phyloP scores from a whole-genome alignment of 2,888 invertebrate species.

The Meta bourneti region DNA sequence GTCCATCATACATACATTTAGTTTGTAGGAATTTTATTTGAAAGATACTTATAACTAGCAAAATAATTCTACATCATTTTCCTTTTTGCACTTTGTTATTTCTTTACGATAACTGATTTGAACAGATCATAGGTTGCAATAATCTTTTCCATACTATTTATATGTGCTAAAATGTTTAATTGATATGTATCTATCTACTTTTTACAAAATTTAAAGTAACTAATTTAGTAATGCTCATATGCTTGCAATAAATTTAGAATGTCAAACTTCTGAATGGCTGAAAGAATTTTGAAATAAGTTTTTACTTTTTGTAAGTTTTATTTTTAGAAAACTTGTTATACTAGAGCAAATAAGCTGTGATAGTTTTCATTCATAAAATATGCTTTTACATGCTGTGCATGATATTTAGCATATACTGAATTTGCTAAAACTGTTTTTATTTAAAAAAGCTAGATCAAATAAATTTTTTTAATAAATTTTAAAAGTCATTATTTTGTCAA shows the following conservation, averaged over 20 bases:
- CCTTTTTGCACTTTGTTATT: no score
- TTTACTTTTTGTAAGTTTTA: constrained; percentile 6
- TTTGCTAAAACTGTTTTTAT: constrained; percentile 43
- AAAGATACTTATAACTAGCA: no score
- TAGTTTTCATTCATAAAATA: constrained; percentile 65
- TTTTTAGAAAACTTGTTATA: constrained; percentile 33
- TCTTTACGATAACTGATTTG: no score
- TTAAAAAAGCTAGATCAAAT: constrained; percentile 73
- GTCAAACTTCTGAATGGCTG: not conserved
- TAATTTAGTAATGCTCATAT: not conserved
- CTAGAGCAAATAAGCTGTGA: constrained; percentile 70
- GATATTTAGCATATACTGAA: constrained; percentile 56
- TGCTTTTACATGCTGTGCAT: constrained; percentile 67
- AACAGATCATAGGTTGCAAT: no score
- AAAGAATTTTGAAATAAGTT: not conserved
- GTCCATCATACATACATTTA: no score
- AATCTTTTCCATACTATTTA: no score
- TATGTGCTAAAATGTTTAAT: no score
- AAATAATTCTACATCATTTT: no score
- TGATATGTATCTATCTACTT: not conserved
- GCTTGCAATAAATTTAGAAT: not conserved
- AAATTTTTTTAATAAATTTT: constrained; percentile 52
- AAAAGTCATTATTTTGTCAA: no score
- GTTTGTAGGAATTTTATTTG: no score
- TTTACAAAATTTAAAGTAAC: not conserved